These are phyloP conservation scores for Cydia strobilella DNA, from an alignment of 1,140 invertebrate genomes.

Conservation along the genomic window DNA sequence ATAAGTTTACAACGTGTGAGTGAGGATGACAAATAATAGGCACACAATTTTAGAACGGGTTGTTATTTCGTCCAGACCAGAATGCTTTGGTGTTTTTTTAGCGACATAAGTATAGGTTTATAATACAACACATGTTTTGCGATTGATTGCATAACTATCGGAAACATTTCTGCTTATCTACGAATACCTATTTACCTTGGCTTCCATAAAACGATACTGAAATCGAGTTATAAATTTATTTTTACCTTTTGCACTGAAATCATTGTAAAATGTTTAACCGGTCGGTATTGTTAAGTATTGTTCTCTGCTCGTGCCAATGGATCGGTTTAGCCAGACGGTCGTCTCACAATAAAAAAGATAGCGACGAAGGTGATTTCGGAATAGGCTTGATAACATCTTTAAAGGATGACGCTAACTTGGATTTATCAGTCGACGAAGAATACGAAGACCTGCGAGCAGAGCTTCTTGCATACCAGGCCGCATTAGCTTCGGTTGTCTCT, in stretches of 20 bases:
- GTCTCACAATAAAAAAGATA: conserved; percentile 35
- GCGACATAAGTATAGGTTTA: no score
- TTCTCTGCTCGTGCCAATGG: conserved; percentile 38
- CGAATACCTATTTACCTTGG: conserved; percentile 56
- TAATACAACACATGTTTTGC: neutral
- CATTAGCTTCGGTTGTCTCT: conserved; percentile 51
- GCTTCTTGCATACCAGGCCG: conserved; percentile 64
- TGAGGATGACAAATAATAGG: no score
- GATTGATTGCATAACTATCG: conserved; percentile 35
- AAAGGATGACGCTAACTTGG: conserved; percentile 61
- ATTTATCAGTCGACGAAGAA: conserved; percentile 66
- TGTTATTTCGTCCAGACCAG: no score
- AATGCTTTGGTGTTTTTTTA: no score
- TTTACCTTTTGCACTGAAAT: conserved; percentile 30
- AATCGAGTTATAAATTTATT: conserved; percentile 3
- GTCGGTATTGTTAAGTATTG: conserved; percentile 45
- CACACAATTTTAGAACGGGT: no score
- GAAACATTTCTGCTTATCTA: conserved; percentile 54
- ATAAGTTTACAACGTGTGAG: no score
- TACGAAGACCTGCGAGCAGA: conserved; percentile 72
- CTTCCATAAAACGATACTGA: conserved; percentile 60
- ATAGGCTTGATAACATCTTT: conserved; percentile 47
- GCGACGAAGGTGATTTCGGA: conserved; percentile 46
- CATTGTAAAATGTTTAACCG: conserved; percentile 49
- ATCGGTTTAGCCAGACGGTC: neutral